A percentile compares a stretch with the other conserved stretches of the same genome.
These are phyloP conservation scores for Gonioctena quinquepunctata DNA, from an alignment of 1,140 invertebrate genomes.

Conservation along the genomic window DNA sequence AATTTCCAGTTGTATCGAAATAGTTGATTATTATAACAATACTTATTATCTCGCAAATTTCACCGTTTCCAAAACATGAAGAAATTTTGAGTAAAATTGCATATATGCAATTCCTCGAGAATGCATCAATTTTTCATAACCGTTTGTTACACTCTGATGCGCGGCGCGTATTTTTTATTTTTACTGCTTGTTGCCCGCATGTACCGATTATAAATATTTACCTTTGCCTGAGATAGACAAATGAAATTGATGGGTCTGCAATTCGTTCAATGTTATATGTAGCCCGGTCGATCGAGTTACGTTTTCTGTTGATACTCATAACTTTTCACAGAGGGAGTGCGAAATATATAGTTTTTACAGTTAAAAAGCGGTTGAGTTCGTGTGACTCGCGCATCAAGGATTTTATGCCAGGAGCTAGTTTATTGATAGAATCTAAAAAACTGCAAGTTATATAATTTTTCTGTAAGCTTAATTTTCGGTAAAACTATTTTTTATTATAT, in stretches of 20 bases:
- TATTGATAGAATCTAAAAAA: too few relatives aligned
- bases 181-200: neutral
- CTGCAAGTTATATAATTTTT: too few relatives aligned
- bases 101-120: neutral
- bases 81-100: neutral
- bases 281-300: neutral
- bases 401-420: too few relatives aligned
- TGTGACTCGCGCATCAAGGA: too few relatives aligned
- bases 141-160: neutral
- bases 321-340: too few relatives aligned
- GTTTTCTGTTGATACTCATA: too few relatives aligned
- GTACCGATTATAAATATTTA: neutral
- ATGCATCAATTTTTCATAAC: neutral
- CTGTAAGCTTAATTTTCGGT: too few relatives aligned
- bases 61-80: neutral
- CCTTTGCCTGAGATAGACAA: neutral
- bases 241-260: constrained; percentile 1
- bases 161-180: neutral
- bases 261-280: neutral
- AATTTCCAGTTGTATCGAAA: neutral
- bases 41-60: neutral
- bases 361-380: too few relatives aligned
- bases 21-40: neutral
- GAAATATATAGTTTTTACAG: too few relatives aligned
- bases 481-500: too few relatives aligned